Base-by-base conservation (phyloP, 2,888 invertebrate genomes). In the Tinea semifulvella region DNA sequence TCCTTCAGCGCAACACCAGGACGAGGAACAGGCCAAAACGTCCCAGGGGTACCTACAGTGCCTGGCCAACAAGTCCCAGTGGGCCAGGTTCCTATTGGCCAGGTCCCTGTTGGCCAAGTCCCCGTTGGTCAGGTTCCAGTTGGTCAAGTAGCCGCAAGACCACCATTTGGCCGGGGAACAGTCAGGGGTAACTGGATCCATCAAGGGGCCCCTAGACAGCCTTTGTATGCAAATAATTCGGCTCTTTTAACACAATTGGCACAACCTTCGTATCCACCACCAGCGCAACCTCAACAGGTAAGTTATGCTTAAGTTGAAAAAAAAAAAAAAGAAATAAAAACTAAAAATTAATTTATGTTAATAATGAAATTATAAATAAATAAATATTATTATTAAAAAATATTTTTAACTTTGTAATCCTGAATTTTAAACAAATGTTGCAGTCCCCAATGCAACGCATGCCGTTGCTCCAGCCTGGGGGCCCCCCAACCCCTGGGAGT, bases 221-320 rank as follows among this genome's bases (percentile, higher is more conserved):
- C 67, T 3, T 72, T 67, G 57, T 85, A 56, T 60, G 58, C 67
- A 3, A 65, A 56, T 56, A 73, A 75, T 61, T 77, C 77, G 0
- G 86, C 86, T 6, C 68, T 86, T 1, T 82, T 86, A 47, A 84
- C 88, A 7, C 86, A 87, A 56, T 70, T 86, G 1, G 85, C 87
- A 53, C 84, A 86, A 48, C 88, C 88, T 0, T 85, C 84, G 0
- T 81, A 83, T 50, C 83, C 80, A 25, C 83, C 77, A 8, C 79
- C 75, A 11, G 72, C 73, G 43, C 56, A 56, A 4, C 39, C 28
- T 5, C 31, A 28, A 28, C 42, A 40, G 20, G 40, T 40, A 4
- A 22, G 22, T 16, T n/a, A 22, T 22, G 25, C n/a, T n/a, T n/a
- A n/a, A n/a, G n/a, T n/a, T n/a, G n/a, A n/a, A n/a, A n/a, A n/a